Evolutionary conservation across 1,140 invertebrate species (phyloP).

Genomic region (Apis mellifera): DNA sequence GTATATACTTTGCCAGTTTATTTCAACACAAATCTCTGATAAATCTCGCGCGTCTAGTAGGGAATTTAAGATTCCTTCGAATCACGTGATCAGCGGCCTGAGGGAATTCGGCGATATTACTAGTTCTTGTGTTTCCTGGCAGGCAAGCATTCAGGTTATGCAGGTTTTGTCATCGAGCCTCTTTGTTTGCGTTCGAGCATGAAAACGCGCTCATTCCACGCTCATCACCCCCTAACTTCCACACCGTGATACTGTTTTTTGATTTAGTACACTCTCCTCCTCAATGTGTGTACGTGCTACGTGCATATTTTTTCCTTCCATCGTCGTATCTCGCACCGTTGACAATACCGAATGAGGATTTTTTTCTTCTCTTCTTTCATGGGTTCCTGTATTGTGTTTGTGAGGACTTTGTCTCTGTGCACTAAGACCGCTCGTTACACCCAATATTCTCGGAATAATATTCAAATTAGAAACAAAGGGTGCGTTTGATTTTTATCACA

Average conservation of each 20-base stretch:
- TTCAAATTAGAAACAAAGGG: neutral
- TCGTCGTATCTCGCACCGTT: conserved; percentile 55
- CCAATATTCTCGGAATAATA: conserved; percentile 11
- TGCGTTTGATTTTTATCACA: neutral
- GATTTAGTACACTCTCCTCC: conserved; percentile 43
- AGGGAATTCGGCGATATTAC: conserved; percentile 67
- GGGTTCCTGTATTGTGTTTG: conserved; percentile 31
- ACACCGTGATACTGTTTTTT: conserved; percentile 52
- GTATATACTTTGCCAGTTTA: neutral
- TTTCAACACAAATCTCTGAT: neutral
- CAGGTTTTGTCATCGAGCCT: conserved; percentile 75
- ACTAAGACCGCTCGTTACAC: neutral
- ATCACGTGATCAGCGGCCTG: conserved; percentile 44
- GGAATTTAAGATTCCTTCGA: conserved; percentile 67
- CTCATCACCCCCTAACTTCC: conserved; percentile 58
- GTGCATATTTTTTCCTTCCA: conserved; percentile 20
- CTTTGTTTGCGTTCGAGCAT: conserved; percentile 74
- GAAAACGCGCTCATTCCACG: conserved; percentile 71
- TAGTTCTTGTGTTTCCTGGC: conserved; percentile 66
- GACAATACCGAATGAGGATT: conserved; percentile 44
- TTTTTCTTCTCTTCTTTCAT: conserved; percentile 26
- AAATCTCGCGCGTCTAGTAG: conserved; percentile 37
- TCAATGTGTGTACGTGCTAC: conserved; percentile 20
- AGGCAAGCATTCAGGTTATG: conserved; percentile 69
- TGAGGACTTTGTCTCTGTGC: neutral